Base-by-base conservation (phyloP, 2,888 invertebrate species). In the Corythucha ciliata region DNA sequence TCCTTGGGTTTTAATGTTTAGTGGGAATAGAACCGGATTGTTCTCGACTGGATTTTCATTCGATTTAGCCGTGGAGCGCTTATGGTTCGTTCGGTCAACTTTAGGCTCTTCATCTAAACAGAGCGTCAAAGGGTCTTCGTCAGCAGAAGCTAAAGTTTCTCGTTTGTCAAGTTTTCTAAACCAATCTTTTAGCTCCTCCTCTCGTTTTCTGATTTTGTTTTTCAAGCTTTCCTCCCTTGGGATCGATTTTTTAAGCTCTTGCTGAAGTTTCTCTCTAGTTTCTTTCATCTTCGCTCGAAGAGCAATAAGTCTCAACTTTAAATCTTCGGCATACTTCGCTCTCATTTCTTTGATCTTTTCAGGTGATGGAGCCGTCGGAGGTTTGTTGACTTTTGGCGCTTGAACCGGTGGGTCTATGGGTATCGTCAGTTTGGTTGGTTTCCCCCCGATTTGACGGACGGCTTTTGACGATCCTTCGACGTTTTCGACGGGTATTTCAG, bases 1-100 rank as follows among this genome's bases (percentile, higher is more conserved):
- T 4, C 52, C 55, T 26, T 55, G 55, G 18, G 51, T 41, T 48
- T 52, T 52, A 2, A 32, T 32, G 20, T 55, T 52, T 6, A 52
- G 44, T n/a, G 55, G 52, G 26, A 55, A 48, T n/a, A 55, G n/a
- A 36, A 12, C 32, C 4, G 22, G 24, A 20, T 18, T 16, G 16
- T 48, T 4, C 40, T 48, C 40, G 10, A 25, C 8, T 12, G 21
- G 18, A 10, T 4, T 22, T 8, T 3, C 32, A 16, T 16, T n/a
- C 14, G 10, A n/a, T 39, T 39, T 48, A 10, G 32, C 49, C 24
- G 49, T 22, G 14, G 52, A 42, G 22, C 42, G 26, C 34, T 47
- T 54, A 36, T 44, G 21, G 24, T 52, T 52, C 7, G n/a, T 5
- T 14, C 21, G 42, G 29, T 52, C 33, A 20, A 37, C 22, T 27